These are phyloP conservation scores for Tetraneura akinire DNA, from an alignment of 1,140 invertebrate species.

Conservation along the genomic window DNA sequence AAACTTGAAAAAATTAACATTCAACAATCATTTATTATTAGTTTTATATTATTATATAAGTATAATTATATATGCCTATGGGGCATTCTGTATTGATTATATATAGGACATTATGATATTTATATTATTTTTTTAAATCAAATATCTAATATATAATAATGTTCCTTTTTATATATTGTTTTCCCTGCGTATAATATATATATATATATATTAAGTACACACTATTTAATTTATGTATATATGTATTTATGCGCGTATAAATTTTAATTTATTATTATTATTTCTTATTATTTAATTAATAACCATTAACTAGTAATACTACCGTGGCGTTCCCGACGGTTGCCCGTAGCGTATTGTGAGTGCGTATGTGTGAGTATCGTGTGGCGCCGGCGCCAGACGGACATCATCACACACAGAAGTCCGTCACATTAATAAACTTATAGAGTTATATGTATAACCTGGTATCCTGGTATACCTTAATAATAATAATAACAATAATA, in stretches of 20 bases:
- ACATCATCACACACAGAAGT: slow-evolving; percentile 13
- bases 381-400: slow-evolving; percentile 48
- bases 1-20: no score
- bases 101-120: no score
- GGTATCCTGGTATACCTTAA: background rate
- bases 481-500: no score
- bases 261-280: slow-evolving; percentile 20
- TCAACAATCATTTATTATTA: no score
- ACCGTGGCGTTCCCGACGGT: background rate
- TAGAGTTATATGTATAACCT: background rate
- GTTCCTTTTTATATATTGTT: slow-evolving; percentile 14
- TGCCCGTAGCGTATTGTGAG: slow-evolving; percentile 1
- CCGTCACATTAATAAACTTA: slow-evolving; percentile 10
- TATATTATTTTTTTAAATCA: no score
- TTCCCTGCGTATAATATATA: background rate
- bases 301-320: slow-evolving; percentile 25
- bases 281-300: slow-evolving; percentile 36
- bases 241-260: background rate
- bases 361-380: background rate
- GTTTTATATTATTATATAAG: no score
- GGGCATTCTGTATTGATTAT: no score
- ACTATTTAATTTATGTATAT: background rate
- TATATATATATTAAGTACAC: no score
- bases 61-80: no score
- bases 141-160: slow-evolving; percentile 10